Evolutionary conservation across 2,113 vertebrate genomes (phyloP).

Genomic region (Alexandromys fortis): DNA sequence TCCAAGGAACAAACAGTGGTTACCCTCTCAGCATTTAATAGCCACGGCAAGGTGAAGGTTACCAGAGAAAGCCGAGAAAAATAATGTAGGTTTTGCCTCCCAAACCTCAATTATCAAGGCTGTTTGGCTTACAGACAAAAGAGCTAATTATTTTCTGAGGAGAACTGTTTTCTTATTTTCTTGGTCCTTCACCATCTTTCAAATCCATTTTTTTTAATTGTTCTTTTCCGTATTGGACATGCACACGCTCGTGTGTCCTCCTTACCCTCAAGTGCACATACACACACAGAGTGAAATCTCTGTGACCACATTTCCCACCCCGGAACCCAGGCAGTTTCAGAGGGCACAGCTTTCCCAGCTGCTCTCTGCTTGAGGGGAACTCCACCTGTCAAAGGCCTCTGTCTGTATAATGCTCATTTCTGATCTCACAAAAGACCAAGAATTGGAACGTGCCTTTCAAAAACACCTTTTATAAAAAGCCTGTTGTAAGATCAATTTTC

Average conservation of each 20-base stretch:
- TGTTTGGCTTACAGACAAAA: slow-evolving; percentile 55
- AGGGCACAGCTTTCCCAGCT: background rate
- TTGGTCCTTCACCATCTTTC: slow-evolving; percentile 34
- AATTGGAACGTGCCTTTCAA: slow-evolving; percentile 10
- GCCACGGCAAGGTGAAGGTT: slow-evolving; percentile 29
- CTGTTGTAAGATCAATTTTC: background rate
- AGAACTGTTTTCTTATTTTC: slow-evolving; percentile 6
- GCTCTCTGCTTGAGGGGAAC: background rate
- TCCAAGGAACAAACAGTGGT: slow-evolving; percentile 75
- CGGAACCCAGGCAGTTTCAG: background rate
- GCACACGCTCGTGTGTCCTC: background rate
- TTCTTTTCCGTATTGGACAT: background rate
- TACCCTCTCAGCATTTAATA: slow-evolving; percentile 72
- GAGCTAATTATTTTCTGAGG: slow-evolving; percentile 53
- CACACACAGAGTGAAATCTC: background rate
- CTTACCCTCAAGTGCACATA: background rate
- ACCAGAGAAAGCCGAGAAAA: slow-evolving; percentile 66
- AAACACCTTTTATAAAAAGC: background rate
- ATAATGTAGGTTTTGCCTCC: slow-evolving; percentile 45
- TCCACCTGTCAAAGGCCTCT: background rate
- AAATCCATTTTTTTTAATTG: background rate
- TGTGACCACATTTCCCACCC: background rate
- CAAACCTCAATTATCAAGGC: slow-evolving; percentile 53
- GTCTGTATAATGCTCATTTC: background rate
- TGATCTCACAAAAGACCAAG: background rate